Evolutionary conservation across 1,140 invertebrate species (phyloP).

Genomic region (Carposina sasakii): DNA sequence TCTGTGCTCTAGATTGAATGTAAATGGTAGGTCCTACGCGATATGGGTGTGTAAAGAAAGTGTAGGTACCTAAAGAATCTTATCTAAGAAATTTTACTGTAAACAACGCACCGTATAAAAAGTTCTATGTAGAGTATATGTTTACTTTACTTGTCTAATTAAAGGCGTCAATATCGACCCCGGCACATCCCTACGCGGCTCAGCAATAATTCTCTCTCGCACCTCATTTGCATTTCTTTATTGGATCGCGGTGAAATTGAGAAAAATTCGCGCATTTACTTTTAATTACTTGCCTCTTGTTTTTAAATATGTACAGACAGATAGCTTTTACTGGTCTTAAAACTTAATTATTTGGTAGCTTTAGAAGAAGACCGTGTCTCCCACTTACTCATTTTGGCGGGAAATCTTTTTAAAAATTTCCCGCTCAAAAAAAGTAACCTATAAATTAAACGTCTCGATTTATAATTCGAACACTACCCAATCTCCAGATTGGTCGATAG

Average conservation of each 20-base stretch:
- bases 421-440: too few relatives aligned
- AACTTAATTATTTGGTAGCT: too few relatives aligned
- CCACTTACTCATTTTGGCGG: too few relatives aligned
- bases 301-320: too few relatives aligned
- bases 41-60: constrained; percentile 12
- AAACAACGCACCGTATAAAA: too few relatives aligned
- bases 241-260: constrained; percentile 58
- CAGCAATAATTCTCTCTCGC: constrained; percentile 55
- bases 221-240: constrained; percentile 67
- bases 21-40: constrained; percentile 19
- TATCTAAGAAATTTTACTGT: constrained; percentile 7
- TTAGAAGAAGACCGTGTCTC: too few relatives aligned
- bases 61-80: constrained; percentile 6
- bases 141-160: not conserved
- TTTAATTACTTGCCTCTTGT: constrained; percentile 56
- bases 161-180: not conserved
- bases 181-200: constrained; percentile 24
- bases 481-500: constrained; percentile 40
- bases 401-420: too few relatives aligned
- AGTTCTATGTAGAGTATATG: not conserved
- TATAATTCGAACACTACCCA: too few relatives aligned
- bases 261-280: constrained; percentile 55
- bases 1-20: too few relatives aligned
- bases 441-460: too few relatives aligned
- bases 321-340: too few relatives aligned